Conservation (phyloP, 1,140 invertebrate species). For the Hypsibius dujardini region DNA sequence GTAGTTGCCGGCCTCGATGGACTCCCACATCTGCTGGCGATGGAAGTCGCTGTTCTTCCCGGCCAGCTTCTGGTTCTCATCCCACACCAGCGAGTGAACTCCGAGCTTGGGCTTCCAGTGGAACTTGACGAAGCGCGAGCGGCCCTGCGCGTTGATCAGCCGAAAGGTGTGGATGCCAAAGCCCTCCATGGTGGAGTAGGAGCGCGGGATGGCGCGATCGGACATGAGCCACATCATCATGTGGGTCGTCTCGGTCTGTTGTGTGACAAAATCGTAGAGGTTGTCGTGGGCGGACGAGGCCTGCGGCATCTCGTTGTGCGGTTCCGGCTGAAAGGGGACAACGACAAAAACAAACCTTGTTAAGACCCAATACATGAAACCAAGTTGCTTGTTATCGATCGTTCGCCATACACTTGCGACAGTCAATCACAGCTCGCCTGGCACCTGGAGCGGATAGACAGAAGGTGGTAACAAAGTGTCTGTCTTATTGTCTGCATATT, state of each 20-base stretch:
- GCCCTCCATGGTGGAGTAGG: conserved; percentile 44
- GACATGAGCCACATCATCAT: conserved; percentile 38
- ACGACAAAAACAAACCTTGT: too few relatives aligned
- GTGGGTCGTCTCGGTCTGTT: conserved; percentile 39
- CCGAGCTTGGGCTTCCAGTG: conserved; percentile 38
- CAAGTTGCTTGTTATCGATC: too few relatives aligned
- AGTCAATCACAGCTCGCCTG: too few relatives aligned
- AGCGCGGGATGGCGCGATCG: conserved; percentile 42
- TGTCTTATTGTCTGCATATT: too few relatives aligned
- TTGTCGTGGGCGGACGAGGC: conserved; percentile 42
- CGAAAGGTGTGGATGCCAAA: conserved; percentile 55
- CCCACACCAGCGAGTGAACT: conserved; percentile 35
- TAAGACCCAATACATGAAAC: too few relatives aligned
- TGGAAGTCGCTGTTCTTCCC: conserved; percentile 37
- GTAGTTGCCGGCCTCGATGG: conserved; percentile 35
- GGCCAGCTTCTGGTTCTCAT: conserved; percentile 32
- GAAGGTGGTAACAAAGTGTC: too few relatives aligned
- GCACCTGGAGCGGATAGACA: too few relatives aligned
- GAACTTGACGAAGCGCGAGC: conserved; percentile 44
- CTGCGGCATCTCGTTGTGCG: conserved; percentile 18
- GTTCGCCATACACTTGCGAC: too few relatives aligned
- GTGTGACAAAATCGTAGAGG: conserved; percentile 42
- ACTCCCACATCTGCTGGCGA: conserved; percentile 36
- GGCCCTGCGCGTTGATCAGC: conserved; percentile 43
- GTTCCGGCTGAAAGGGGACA: conserved; percentile 17